These are phyloP conservation scores for Poecilus cupreus DNA, from an alignment of 2,888 invertebrate species.

Conservation along the genomic window DNA sequence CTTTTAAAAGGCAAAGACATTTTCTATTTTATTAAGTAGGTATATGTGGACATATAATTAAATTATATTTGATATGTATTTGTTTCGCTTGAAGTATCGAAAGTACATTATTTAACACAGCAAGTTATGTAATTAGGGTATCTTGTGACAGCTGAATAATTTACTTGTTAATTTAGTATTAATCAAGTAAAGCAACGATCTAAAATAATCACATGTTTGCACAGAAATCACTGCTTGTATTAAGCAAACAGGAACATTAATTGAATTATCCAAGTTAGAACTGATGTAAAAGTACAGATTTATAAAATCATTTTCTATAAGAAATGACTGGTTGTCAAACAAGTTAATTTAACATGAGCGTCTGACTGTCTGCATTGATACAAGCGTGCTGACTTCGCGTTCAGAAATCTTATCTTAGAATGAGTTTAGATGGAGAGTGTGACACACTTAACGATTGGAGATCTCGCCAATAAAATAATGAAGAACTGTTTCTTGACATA, in stretches of 20 bases:
- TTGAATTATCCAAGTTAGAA: not conserved
- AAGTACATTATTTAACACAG: not conserved
- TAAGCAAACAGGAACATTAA: not conserved
- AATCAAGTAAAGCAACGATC: not conserved
- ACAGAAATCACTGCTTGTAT: not conserved
- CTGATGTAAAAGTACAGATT: not conserved
- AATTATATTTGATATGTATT: too few relatives aligned
- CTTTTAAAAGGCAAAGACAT: too few relatives aligned
- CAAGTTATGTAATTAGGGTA: not conserved
- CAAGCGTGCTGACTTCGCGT: not conserved
- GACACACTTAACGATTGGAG: slow-evolving; percentile 20
- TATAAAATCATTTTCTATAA: not conserved
- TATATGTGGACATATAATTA: too few relatives aligned
- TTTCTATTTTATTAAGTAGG: too few relatives aligned
- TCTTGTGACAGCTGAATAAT: not conserved
- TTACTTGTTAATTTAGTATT: not conserved
- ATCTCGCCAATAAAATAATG: slow-evolving; percentile 22
- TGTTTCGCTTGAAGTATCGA: not conserved
- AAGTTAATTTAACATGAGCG: not conserved
- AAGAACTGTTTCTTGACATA: slow-evolving; percentile 27
- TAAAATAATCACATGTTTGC: not conserved
- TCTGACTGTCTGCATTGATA: not conserved
- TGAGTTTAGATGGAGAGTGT: slow-evolving; percentile 10
- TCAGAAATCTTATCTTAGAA: not conserved
- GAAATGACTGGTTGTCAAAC: not conserved